phyloP scores from a whole-genome alignment of 2,888 invertebrate species.

The Pherbina coryleti region DNA sequence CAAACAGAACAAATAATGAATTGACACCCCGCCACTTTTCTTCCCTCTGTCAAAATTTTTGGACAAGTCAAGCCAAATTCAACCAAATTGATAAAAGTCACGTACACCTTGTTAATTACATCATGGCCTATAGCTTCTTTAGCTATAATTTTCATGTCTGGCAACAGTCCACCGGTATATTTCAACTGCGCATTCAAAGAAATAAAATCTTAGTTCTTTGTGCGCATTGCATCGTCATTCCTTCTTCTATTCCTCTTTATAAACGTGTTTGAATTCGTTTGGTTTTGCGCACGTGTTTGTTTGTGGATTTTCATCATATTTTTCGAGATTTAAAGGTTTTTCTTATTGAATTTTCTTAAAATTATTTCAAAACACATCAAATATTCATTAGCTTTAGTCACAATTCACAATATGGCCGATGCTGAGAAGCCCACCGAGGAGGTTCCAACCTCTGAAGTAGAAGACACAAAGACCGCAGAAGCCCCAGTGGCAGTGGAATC shows the following conservation, averaged over 20 bases:
- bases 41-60: no score
- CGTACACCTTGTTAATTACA: no score
- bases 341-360: neutral
- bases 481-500: constrained; percentile 26
- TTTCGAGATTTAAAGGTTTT: constrained; percentile 32
- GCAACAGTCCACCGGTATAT: constrained; percentile 4
- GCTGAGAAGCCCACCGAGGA: constrained; percentile 54
- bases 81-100: no score
- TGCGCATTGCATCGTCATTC: neutral
- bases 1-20: no score
- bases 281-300: constrained; percentile 33
- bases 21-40: no score
- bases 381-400: neutral
- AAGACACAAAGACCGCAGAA: constrained; percentile 40
- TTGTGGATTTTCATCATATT: constrained; percentile 13
- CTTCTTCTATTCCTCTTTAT: constrained; percentile 36
- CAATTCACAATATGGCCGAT: constrained; percentile 58
- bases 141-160: constrained; percentile 28
- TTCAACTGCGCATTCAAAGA: neutral
- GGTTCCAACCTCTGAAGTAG: constrained; percentile 39
- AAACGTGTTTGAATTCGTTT: constrained; percentile 46
- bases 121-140: neutral
- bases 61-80: no score
- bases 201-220: no score
- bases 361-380: neutral